These are phyloP conservation scores for Campylorhamphus procurvoides DNA, from an alignment of 2,113 vertebrate genomes.

Conservation along the genomic window DNA sequence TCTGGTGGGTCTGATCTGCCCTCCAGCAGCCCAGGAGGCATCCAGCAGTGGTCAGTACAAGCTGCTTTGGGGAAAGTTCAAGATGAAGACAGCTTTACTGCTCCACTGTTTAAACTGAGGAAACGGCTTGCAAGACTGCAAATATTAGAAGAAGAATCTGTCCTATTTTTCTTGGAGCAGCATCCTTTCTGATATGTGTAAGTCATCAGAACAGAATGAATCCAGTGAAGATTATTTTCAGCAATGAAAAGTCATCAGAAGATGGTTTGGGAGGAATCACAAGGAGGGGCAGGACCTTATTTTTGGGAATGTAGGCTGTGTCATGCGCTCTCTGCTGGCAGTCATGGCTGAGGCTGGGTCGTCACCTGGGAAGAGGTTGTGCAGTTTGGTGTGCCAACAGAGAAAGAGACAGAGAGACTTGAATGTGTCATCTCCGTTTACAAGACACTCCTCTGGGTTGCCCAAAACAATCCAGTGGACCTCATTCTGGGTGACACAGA, in stretches of 20 bases:
- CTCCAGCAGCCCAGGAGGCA: not conserved
- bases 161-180: not conserved
- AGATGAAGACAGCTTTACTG: not conserved
- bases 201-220: slow-evolving; percentile 29
- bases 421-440: not conserved
- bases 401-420: not conserved
- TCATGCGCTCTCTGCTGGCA: not conserved
- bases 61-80: not conserved
- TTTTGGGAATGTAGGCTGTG: not conserved
- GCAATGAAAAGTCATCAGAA: not conserved
- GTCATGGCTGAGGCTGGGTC: not conserved
- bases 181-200: not conserved
- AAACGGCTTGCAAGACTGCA: not conserved
- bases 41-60: not conserved
- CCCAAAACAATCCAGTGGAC: not conserved
- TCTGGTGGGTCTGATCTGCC: not conserved
- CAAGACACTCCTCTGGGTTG: not conserved
- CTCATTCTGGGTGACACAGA: not conserved
- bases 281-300: not conserved
- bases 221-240: not conserved
- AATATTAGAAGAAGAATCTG: not conserved
- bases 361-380: not conserved
- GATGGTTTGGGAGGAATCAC: not conserved
- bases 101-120: not conserved
- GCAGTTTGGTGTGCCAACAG: not conserved